A percentile compares a stretch with the other conserved stretches of the same genome.
Conservation (phyloP, 2,888 invertebrate genomes). For the Aleiodes leptofemur region DNA sequence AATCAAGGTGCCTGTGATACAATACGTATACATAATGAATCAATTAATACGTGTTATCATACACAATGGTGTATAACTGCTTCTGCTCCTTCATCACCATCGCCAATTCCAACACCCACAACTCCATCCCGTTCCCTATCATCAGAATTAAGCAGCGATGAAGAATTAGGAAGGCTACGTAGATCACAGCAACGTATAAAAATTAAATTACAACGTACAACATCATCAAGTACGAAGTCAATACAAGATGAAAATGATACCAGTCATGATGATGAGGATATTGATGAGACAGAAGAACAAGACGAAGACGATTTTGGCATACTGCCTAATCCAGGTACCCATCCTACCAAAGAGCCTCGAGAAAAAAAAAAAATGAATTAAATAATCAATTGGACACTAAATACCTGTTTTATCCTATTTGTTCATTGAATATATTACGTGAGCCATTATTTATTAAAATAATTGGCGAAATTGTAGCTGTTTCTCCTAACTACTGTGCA, state of each 20-base stretch:
- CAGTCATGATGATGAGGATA: constrained; percentile 54
- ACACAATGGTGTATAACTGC: constrained; percentile 73
- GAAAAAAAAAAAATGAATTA: constrained; percentile 12
- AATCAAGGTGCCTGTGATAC: constrained; percentile 64
- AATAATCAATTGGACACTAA: constrained; percentile 45
- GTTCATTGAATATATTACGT: not conserved
- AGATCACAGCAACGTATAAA: constrained; percentile 16
- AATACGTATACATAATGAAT: constrained; percentile 64
- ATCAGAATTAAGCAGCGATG: constrained; percentile 71
- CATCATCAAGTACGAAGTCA: constrained; percentile 39
- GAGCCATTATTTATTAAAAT: not conserved
- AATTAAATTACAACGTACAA: constrained; percentile 14
- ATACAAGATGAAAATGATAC: constrained; percentile 59
- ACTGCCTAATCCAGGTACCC: constrained; percentile 75
- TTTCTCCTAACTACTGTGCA: no score
- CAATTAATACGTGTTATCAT: constrained; percentile 73
- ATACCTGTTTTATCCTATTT: constrained; percentile 7
- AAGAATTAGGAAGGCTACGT: constrained; percentile 54
- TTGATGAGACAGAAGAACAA: constrained; percentile 65
- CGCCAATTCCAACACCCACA: constrained; percentile 66
- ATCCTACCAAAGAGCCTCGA: constrained; percentile 60
- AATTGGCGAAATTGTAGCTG: no score
- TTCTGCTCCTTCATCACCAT: constrained; percentile 65
- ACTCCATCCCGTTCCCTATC: constrained; percentile 68
- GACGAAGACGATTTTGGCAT: constrained; percentile 71